These are phyloP conservation scores for Tretioscincus oriximinensis DNA, from an alignment of 2,113 vertebrate species.

Conservation along the genomic window DNA sequence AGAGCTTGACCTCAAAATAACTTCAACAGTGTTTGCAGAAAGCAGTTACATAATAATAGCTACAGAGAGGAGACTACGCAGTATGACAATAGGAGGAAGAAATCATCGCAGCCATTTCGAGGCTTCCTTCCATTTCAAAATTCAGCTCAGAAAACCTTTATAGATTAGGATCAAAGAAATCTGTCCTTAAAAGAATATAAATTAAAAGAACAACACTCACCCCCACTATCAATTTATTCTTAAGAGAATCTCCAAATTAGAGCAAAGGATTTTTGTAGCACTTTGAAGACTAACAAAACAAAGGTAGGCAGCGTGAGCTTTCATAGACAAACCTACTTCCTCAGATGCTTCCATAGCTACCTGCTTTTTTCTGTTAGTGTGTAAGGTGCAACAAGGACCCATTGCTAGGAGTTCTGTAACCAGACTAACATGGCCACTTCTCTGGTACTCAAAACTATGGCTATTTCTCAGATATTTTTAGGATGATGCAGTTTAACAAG, in stretches of 20 bases:
- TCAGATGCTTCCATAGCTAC: too few species aligned
- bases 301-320: too few species aligned
- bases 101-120: slow-evolving; percentile 32
- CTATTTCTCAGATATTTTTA: background rate
- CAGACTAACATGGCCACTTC: too few species aligned
- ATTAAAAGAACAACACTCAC: background rate
- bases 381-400: too few species aligned
- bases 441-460: background rate
- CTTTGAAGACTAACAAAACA: too few species aligned
- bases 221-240: background rate
- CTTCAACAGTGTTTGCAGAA: background rate
- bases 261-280: background rate
- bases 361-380: too few species aligned
- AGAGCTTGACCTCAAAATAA: slow-evolving; percentile 30
- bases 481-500: background rate
- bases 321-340: too few species aligned
- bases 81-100: background rate
- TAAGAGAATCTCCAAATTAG: background rate
- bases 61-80: slow-evolving; percentile 9
- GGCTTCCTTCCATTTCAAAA: slow-evolving; percentile 25
- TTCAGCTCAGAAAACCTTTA: slow-evolving; percentile 7
- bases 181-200: background rate
- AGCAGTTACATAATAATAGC: background rate
- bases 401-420: too few species aligned
- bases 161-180: background rate